Percentiles rank a stretch among this genome's conserved stretches.
phyloP scores from a whole-genome alignment of 2,113 vertebrate species.

The Macaca mulatta region DNA sequence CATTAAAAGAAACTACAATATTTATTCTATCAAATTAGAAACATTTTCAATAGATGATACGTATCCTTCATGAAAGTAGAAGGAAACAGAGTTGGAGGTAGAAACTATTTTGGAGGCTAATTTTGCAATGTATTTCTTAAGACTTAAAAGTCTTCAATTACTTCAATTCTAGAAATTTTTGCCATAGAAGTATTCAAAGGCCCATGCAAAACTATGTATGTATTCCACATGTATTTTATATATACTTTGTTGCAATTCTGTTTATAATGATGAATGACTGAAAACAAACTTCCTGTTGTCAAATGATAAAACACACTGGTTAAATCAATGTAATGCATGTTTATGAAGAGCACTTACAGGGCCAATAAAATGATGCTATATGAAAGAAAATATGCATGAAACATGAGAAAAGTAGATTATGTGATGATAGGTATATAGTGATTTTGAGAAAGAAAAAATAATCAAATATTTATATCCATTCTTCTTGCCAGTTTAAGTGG shows the following conservation, averaged over 20 bases:
- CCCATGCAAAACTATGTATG: neutral
- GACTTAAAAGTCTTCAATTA: neutral
- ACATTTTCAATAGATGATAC: neutral
- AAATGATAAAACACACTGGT: neutral
- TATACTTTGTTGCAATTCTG: neutral
- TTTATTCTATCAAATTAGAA: neutral
- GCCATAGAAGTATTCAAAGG: neutral
- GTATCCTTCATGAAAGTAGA: neutral
- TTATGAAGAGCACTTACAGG: neutral
- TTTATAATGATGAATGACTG: neutral
- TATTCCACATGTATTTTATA: neutral
- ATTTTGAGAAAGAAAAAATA: neutral
- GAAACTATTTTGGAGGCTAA: neutral
- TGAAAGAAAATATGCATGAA: neutral
- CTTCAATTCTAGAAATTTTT: neutral
- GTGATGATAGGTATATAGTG: neutral
- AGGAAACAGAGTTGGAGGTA: neutral
- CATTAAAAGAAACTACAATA: neutral
- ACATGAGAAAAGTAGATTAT: neutral
- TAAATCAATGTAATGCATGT: neutral
- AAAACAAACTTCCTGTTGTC: neutral
- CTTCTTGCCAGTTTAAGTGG: neutral
- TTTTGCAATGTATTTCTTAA: conserved; percentile 8
- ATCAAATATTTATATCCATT: neutral
- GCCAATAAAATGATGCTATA: neutral